Evolutionary conservation across 1,140 invertebrate species (phyloP).

Genomic region (Ridgeia piscesae): DNA sequence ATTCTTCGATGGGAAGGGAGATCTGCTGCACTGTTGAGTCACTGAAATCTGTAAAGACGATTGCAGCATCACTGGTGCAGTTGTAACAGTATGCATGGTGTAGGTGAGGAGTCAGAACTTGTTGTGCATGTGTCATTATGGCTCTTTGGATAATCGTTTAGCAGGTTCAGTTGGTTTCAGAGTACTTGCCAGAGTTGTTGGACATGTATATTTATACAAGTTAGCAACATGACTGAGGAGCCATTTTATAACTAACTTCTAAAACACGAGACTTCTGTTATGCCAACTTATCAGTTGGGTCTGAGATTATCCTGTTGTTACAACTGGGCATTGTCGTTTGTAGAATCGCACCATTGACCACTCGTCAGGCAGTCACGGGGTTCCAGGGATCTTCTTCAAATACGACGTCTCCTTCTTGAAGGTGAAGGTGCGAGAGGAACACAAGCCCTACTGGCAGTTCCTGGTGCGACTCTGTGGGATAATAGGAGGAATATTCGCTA

Average conservation of each 20-base stretch:
- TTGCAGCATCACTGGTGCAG: no score
- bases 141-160: no score
- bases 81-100: no score
- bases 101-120: no score
- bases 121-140: no score
- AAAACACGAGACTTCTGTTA: no score
- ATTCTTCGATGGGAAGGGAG: background rate
- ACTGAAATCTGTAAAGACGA: background rate
- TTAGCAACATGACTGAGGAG: no score
- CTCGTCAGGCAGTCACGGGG: conserved; percentile 82
- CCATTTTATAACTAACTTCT: no score
- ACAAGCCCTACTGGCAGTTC: conserved; percentile 75
- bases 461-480: conserved; percentile 83
- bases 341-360: conserved; percentile 72
- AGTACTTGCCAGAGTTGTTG: no score
- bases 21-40: background rate
- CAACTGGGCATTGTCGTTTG: background rate
- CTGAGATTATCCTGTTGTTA: background rate
- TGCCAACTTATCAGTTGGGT: no score
- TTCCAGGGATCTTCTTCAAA: conserved; percentile 92
- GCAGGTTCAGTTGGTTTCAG: no score
- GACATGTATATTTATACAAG: no score
- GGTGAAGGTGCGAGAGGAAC: conserved; percentile 80
- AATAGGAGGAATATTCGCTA: conserved; percentile 87
- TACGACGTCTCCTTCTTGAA: conserved; percentile 85